phyloP scores from a whole-genome alignment of 2,113 vertebrate species.

The Sula dactylatra region DNA sequence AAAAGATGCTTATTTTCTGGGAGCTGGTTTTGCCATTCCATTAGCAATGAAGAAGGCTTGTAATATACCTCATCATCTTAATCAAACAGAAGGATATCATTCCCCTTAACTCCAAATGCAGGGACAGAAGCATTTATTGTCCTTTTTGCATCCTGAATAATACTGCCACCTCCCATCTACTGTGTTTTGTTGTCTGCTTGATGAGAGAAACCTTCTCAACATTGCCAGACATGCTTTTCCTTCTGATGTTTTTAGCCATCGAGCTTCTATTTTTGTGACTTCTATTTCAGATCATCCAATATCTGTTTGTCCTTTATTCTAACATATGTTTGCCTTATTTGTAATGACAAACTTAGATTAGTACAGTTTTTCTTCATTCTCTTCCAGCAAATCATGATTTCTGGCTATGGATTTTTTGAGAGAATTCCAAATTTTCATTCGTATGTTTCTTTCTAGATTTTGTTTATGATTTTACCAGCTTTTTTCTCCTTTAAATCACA shows the following conservation, averaged over 20 bases:
- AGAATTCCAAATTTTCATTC: background rate
- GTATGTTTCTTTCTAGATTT: background rate
- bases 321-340: background rate
- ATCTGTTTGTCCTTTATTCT: background rate
- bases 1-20: background rate
- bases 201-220: background rate
- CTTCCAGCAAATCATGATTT: background rate
- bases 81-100: background rate
- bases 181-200: background rate
- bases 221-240: background rate
- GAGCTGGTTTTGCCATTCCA: background rate
- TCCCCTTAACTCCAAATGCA: background rate
- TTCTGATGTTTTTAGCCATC: background rate
- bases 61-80: background rate
- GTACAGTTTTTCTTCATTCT: background rate
- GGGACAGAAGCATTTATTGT: background rate
- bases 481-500: background rate
- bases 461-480: background rate
- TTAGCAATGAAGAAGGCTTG: background rate
- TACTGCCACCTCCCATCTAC: background rate
- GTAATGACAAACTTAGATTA: background rate
- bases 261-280: background rate
- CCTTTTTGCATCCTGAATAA: background rate
- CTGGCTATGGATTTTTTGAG: background rate
- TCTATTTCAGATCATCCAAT: background rate